phyloP scores from a whole-genome alignment of 2,797 vertebrate genomes.

The Gymnopithys bicolor region DNA sequence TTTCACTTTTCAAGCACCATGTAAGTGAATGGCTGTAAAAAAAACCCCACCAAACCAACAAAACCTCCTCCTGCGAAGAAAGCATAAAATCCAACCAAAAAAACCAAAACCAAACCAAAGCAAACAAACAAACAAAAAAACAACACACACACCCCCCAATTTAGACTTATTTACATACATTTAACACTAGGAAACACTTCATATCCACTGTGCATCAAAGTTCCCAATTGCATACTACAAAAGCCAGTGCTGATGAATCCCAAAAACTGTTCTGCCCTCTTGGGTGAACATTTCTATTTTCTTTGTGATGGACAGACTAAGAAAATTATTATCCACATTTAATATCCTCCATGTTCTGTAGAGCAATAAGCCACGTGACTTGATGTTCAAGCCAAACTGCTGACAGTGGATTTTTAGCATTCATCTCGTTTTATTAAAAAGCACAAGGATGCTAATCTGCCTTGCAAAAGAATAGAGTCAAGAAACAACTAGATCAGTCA shows the following conservation, averaged over 20 bases:
- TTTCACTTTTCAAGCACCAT: neutral
- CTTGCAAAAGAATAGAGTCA: constrained; percentile 1
- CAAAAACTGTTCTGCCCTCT: neutral
- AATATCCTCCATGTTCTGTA: constrained; percentile 7
- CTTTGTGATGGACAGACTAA: neutral
- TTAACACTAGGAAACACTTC: neutral
- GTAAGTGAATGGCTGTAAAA: neutral
- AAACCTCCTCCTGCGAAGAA: too few species aligned
- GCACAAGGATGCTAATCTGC: neutral
- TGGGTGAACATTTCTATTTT: neutral
- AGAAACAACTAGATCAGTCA: constrained; percentile 7
- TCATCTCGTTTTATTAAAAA: constrained; percentile 4
- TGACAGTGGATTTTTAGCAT: constrained; percentile 23
- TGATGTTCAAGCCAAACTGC: neutral
- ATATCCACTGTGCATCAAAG: neutral
- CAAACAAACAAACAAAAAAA: neutral
- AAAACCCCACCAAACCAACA: neutral
- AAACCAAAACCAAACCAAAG: neutral
- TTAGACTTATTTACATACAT: neutral
- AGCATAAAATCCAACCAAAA: neutral
- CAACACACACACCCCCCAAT: neutral
- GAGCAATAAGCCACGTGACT: neutral
- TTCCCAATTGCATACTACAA: neutral
- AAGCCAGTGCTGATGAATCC: neutral
- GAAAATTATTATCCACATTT: constrained; percentile 41